A percentile compares a stretch with the other conserved stretches of the same genome.
Conservation (phyloP, 37 sponge, comb jelly and placozoan species). For the Spongilla lacustris region DNA sequence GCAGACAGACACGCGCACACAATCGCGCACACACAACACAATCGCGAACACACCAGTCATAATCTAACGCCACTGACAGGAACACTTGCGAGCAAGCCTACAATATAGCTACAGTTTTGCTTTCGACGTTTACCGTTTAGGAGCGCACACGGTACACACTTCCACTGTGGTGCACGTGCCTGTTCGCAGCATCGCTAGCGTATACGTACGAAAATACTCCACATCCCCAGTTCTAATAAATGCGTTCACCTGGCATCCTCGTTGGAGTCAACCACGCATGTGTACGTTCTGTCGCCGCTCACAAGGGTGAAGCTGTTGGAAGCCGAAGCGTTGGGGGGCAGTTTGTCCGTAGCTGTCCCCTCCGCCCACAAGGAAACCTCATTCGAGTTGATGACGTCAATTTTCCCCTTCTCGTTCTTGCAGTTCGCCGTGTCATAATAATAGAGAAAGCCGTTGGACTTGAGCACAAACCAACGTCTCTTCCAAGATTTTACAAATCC, state of each 20-base stretch:
- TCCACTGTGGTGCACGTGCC: too few relatives aligned
- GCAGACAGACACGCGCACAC: too few relatives aligned
- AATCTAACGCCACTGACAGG: too few relatives aligned
- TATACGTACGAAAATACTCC: not conserved
- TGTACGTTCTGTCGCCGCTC: conserved; percentile 29
- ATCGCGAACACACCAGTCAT: too few relatives aligned
- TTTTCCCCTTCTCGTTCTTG: conserved; percentile 60
- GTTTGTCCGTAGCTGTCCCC: not conserved
- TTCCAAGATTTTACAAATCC: conserved; percentile 55
- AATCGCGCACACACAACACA: too few relatives aligned
- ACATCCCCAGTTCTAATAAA: not conserved
- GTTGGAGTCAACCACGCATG: conserved; percentile 46
- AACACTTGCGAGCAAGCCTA: too few relatives aligned
- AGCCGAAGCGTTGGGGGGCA: not conserved
- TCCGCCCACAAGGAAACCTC: conserved; percentile 3
- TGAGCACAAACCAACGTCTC: conserved; percentile 56
- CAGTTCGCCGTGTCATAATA: conserved; percentile 37
- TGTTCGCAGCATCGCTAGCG: too few relatives aligned
- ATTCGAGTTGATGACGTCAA: conserved; percentile 40
- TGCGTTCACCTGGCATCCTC: conserved; percentile 51
- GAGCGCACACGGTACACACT: too few relatives aligned
- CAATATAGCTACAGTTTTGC: too few relatives aligned
- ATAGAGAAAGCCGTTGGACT: conserved; percentile 63
- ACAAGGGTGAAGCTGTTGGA: conserved; percentile 46
- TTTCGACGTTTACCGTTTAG: too few relatives aligned